Base-by-base conservation (phyloP, 1,140 invertebrate genomes). In the Drosophila ogumai region DNA sequence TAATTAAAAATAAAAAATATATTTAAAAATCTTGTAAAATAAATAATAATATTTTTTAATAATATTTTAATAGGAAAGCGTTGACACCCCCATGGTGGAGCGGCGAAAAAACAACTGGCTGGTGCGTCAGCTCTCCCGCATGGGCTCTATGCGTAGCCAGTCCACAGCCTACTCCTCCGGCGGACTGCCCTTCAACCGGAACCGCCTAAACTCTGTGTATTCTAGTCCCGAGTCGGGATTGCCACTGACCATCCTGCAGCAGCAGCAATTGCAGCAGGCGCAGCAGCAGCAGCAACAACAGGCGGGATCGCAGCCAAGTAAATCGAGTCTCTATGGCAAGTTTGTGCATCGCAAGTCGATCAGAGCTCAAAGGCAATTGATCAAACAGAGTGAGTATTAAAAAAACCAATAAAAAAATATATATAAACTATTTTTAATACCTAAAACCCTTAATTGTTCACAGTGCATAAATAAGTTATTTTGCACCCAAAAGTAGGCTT, bases 51-150 rank as follows among this genome's bases (percentile, higher is more conserved):
- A n/a, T 19, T 15, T 2, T 40, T 0, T 3, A 13, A 28, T 13
- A 7, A 19, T 52, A 6, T 15, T 4, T 22, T 0, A 54, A 15
- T 82, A 97, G 96, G 97, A 97, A 92, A 97, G 96, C 86, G 97
- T 98, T 0, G 96, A 97, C 79, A 97, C 97, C 0, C 97, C 97
- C 2, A 93, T 98, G 76, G 96, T 96, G 9, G 96, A 97, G 82
- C 91, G 96, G 50, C 93, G 96, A n/a, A 97, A 97, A 91, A 97
- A 96, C 91, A 97, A 96, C 92, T 98, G 97, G 97, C 95, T 98
- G 63, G 96, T 96, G 61, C 93, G 96, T 25, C 96, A 97, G 90
- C 96, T 97, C 40, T 97, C 96, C 6, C 93, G 96, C 75, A 96
- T 97, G 94, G 96, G 96, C 2, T 97, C 96, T 0, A 95, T 97